These are phyloP conservation scores for Brachypodius melanocephalos DNA, from an alignment of 2,113 vertebrate genomes.

Conservation along the genomic window DNA sequence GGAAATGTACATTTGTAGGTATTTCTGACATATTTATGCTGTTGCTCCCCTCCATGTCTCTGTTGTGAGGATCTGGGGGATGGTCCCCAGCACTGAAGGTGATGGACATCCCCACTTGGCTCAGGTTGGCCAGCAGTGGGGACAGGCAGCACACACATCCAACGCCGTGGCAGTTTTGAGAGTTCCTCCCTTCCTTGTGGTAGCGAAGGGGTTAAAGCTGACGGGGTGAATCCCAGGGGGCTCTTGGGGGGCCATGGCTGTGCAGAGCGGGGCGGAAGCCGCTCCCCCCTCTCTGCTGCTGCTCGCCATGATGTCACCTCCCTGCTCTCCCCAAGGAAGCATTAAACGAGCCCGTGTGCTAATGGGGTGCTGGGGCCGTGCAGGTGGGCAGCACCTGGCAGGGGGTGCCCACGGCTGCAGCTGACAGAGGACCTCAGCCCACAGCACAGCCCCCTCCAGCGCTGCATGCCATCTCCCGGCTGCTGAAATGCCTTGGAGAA, in stretches of 20 bases:
- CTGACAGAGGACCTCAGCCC: neutral
- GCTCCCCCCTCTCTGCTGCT: neutral
- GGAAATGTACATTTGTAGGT: neutral
- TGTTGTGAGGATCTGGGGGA: neutral
- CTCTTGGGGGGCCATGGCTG: neutral
- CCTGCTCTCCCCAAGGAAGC: neutral
- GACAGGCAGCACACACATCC: neutral
- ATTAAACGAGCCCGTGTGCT: rapidly evolving
- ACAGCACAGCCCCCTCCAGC: neutral
- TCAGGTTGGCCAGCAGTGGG: neutral
- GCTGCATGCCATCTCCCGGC: neutral
- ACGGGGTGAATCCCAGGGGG: neutral
- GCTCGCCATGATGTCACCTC: neutral
- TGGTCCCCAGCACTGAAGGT: neutral
- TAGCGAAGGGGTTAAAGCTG: neutral
- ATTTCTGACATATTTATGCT: neutral
- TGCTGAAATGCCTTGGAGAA: neutral
- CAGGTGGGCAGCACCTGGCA: constrained; percentile 4
- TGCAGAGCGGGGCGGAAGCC: neutral
- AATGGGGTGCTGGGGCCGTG: rapidly evolving
- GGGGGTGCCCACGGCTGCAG: neutral
- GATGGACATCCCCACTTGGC: neutral
- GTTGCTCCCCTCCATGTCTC: neutral
- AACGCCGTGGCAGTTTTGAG: rapidly evolving
- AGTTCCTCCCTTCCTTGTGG: neutral